phyloP scores from a whole-genome alignment of 2,113 vertebrate genomes.

The Nasalis larvatus region DNA sequence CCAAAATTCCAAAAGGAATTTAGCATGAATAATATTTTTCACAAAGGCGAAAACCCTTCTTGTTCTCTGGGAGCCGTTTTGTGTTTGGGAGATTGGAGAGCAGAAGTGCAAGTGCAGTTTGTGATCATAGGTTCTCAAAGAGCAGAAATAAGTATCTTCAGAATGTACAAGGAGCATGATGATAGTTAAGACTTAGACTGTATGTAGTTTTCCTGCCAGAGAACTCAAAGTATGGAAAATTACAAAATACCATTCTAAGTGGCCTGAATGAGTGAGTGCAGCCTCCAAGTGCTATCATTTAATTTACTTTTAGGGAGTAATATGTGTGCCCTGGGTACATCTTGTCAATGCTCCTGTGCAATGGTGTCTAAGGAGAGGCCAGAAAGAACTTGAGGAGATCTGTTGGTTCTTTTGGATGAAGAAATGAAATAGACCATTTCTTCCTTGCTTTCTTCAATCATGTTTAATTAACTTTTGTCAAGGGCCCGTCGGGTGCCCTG shows the following conservation, averaged over 20 bases:
- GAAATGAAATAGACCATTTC: not conserved
- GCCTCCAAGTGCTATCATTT: not conserved
- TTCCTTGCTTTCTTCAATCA: not conserved
- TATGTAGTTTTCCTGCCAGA: not conserved
- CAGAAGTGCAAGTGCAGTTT: not conserved
- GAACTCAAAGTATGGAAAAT: not conserved
- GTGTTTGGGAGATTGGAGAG: not conserved
- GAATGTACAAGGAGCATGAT: not conserved
- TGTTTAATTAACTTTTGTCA: not conserved
- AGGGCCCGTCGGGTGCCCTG: not conserved
- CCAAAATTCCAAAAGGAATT: constrained; percentile 34
- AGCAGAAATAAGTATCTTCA: not conserved
- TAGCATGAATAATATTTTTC: not conserved
- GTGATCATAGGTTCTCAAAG: not conserved
- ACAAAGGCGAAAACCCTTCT: not conserved
- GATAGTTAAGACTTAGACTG: not conserved
- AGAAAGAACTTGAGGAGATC: not conserved
- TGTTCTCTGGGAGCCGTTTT: not conserved
- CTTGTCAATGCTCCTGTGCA: not conserved
- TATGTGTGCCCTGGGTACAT: not conserved
- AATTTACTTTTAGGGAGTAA: not conserved
- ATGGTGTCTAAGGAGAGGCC: not conserved
- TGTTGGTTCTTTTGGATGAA: not conserved
- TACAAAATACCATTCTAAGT: not conserved
- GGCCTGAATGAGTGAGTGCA: not conserved